Base-by-base conservation (phyloP, 2,113 vertebrate genomes). In the Petrocephalus microphthalmus region DNA sequence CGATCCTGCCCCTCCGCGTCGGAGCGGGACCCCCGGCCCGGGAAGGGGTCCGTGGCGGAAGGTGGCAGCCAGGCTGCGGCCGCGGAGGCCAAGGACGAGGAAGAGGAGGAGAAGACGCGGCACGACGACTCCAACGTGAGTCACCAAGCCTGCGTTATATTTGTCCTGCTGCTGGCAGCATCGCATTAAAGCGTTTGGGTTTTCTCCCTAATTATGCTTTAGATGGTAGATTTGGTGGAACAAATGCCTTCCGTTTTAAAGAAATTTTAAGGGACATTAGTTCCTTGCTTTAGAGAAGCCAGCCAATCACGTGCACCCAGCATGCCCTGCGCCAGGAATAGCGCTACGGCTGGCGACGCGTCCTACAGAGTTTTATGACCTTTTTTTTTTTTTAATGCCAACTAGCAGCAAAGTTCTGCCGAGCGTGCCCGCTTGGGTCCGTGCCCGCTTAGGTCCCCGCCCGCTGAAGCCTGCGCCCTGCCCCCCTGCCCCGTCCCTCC, bases 91-190 rank as follows among this genome's bases (percentile, higher is more conserved):
- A 98, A 97, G 89, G 97, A 96, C 17, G 96, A 98, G 17, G 97
- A 97, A 19, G 94, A 96, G 56, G 95, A 96, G 22, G 95, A 96
- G 90, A 97, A 97, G 92, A 96, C 96, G 3, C 97, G 96, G 78
- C 96, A 97, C 7, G 98, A 99, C 86, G 98, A 99, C 86, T 98
- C 97, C 0, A 98, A 96, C 84, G 98, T 99, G 95, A 96, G 96
- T 89, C 64, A 81, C 64, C 33, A 15, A 56, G 49, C 42, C 19
- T 42, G n/a, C 2, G 84, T 45, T 88, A 88, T 84, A 83, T 88
- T 84, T 83, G 11, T 84, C 87, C 51, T 52, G 56, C n/a, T 60
- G 11, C 78, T 25, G 74, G 74, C 74, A 88, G 78, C 78, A 60
- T 45, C 51, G 29, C 60, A 60, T 88, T 88, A 60, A 60, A 1